Conservation (phyloP, 2,797 vertebrate genomes). For the Triplophysa yarkandensis region DNA sequence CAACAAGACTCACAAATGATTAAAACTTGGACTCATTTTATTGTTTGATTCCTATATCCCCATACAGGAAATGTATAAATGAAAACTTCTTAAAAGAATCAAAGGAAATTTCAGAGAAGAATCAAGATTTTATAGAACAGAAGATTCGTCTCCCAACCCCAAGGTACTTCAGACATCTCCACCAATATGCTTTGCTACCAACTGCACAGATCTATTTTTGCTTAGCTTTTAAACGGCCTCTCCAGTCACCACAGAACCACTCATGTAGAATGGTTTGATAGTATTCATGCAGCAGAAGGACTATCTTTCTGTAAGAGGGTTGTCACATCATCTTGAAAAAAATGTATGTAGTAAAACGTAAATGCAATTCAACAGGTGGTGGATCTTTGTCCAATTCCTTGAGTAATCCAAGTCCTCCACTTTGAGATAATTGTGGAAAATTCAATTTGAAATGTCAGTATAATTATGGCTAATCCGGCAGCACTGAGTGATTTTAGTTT, state of each 20-base stretch:
- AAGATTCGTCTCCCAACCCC: not conserved
- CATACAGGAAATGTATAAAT: not conserved
- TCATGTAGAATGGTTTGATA: not conserved
- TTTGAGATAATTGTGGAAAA: conserved; percentile 39
- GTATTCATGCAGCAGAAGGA: conserved; percentile 12
- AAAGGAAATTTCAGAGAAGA: not conserved
- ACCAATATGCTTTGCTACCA: conserved; percentile 24
- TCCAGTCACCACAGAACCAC: conserved; percentile 13
- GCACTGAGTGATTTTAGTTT: conserved; percentile 37
- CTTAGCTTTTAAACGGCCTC: conserved; percentile 14
- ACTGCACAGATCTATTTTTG: conserved; percentile 12
- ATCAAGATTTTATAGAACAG: not conserved
- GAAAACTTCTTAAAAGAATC: not conserved
- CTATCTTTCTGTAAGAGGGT: conserved; percentile 17
- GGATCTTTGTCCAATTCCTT: conserved; percentile 8
- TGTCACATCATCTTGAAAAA: not conserved
- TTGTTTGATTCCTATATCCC: not conserved
- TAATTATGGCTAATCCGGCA: conserved; percentile 28
- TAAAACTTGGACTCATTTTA: not conserved
- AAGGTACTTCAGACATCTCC: conserved; percentile 15
- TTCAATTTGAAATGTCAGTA: conserved; percentile 35
- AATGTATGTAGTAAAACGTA: not conserved
- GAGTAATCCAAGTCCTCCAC: conserved; percentile 19
- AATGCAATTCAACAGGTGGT: conserved; percentile 9
- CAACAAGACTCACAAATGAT: not conserved